These are phyloP conservation scores for Holcopasites calliopsidis DNA, from an alignment of 1,140 invertebrate genomes.

Conservation along the genomic window DNA sequence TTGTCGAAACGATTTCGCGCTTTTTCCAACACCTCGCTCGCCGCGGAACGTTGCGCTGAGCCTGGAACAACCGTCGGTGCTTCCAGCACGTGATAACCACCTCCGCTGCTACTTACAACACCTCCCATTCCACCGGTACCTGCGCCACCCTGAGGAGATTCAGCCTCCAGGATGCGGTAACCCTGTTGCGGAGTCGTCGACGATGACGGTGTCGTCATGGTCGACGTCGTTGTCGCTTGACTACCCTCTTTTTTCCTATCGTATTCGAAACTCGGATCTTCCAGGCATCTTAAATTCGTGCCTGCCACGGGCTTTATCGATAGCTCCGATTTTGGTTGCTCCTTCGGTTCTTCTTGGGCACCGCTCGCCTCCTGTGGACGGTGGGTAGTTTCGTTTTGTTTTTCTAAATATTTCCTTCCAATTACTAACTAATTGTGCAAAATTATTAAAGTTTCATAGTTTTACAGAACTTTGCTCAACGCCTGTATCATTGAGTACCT, in stretches of 20 bases:
- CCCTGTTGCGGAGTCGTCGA: constrained; percentile 47
- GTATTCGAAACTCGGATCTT: constrained; percentile 81
- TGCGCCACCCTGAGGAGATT: constrained; percentile 42
- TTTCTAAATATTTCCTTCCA: too few species aligned
- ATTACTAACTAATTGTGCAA: too few species aligned
- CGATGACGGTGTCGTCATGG: constrained; percentile 46
- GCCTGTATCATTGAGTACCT: too few species aligned
- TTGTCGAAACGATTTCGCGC: constrained; percentile 91
- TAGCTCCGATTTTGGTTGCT: constrained; percentile 42
- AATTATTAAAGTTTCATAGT: too few species aligned
- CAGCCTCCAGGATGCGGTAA: constrained; percentile 69
- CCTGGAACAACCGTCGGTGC: constrained; percentile 75
- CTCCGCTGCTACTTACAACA: neutral
- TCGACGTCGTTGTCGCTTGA: constrained; percentile 40
- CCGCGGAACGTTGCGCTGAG: constrained; percentile 79
- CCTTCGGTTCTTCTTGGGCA: constrained; percentile 37
- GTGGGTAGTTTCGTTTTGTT: neutral
- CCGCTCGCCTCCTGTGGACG: neutral
- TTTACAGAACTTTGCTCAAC: too few species aligned
- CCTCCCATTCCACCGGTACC: neutral
- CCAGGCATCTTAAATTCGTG: constrained; percentile 79
- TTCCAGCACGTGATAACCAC: constrained; percentile 76
- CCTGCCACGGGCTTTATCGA: constrained; percentile 76
- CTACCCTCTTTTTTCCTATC: constrained; percentile 67
- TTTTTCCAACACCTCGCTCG: constrained; percentile 89